Base-by-base conservation (phyloP, 2,888 invertebrate species). In the Lottia gigantea region DNA sequence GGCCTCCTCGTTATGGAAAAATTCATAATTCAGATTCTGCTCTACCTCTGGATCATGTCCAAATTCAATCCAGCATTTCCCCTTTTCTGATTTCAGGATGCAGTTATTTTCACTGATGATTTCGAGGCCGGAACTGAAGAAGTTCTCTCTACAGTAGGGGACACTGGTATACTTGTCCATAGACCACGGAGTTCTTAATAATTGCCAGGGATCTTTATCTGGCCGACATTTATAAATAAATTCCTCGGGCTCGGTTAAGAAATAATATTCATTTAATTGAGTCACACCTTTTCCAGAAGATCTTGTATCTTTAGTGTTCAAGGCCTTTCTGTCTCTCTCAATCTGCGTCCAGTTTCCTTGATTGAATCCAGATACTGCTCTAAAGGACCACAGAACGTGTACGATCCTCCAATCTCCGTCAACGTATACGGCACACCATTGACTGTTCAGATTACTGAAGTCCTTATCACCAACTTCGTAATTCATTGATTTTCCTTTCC, bases 381-480 rank as follows among this genome's bases (percentile, higher is more conserved):
- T 72, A 49, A 74, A 80, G 12, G 80, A 76, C 80, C 80, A 80
- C 66, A 78, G 74, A n/a, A 77, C 72, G 62, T 80, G 80, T 6
- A 80, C 55, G 61, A 80, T 67, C 14, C 80, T 68, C 80, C 80
- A 80, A 19, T 74, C 68, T 12, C 69, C 70, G 49, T 75, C 75
- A 11, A 80, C 68, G 61, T 70, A 74, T 19, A 79, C 78, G n/a
- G 77, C 76, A 63, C 77, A 78, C 80, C 80, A 80, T 68, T 77
- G 78, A 40, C 78, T 79, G 12, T 67, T 67, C 68, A 78, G 63
- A 49, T 65, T 45, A 25, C 65, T 62, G 12, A 71, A 67, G 64
- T 80, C 73, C 25, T 64, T 65, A 19, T 71, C 71, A 14, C 80
- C 80, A 8, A 79, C 72, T 49, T 77, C 71, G 66, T 80, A 80